Base-by-base conservation (phyloP, 2,888 invertebrate species). In the Pterostichus niger region DNA sequence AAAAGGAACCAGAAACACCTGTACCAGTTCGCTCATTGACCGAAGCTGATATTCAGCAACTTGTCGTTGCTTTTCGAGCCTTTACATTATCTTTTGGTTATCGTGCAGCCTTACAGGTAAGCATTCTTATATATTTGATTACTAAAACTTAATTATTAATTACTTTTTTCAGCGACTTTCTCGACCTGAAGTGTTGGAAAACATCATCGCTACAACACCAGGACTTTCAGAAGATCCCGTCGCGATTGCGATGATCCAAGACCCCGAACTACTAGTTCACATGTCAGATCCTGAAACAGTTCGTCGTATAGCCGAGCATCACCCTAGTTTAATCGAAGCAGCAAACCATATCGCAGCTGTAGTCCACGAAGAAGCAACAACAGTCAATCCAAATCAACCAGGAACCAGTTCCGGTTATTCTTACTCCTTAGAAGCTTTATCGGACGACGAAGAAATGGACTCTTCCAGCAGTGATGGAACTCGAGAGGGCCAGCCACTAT, bases 191-290 rank as follows among this genome's bases (percentile, higher is more conserved):
- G 89, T 92, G 1, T 87, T 96, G 87, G 92, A 94, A 84, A 95
- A 94, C 88, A 93, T 96, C 11, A 92, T 95, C 75, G 93, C 93
- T 59, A 93, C 93, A 33, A 93, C 94, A 0, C 96, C 96, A 6
- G 94, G 93, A 0, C 90, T 96, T 10, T 91, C 91, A 0, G 92
- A 94, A 46, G 95, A 96, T 88, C 94, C 95, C 52, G 93, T 94
- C 11, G 94, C 95, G 0, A 90, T 96, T 40, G 95, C 95, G 0
- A 93, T 96, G 85, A 91, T 96, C 11, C 94, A 95, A 87, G 95
- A 96, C 88, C 94, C 94, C 15, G 95, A 96, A 86, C 89, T 96
- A n/a, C 90, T 96, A 85, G 92, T 93, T 0, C 94, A 95, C 11
- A 90, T 96, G 82, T 93, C 93, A 0, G 94, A 95, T 87, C 91